Base-by-base conservation (phyloP, 2,797 vertebrate species). In the Anas bahamensis region DNA sequence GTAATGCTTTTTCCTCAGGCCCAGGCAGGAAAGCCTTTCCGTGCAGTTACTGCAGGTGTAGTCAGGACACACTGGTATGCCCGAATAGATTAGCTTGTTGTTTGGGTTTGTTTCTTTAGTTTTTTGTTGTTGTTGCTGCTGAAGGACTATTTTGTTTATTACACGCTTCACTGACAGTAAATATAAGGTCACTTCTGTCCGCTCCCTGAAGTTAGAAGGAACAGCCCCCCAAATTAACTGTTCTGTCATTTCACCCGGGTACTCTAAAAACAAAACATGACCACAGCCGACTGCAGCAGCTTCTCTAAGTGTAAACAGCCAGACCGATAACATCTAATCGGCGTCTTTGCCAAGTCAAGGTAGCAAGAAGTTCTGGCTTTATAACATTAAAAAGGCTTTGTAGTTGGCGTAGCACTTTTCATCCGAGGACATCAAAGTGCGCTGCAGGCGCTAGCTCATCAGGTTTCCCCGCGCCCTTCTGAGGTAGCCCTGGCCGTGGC, bases 391-490 rank as follows among this genome's bases (percentile, higher is more conserved):
- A 97, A 94, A 93, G 81, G 92, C 95, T 96, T 96, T 94, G 95
- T 97, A 97, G 96, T 97, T 96, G 92, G 92, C 80, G 86, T 90
- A 77, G 91, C 76, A 96, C 91, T 95, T 97, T 97, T 96, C 96
- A 95, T 95, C 95, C 93, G 9, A 88, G 80, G 94, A 96, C 94
- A 97, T 98, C 97, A 97, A 97, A 97, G 96, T 84, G 57, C 41
- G 60, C 96, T 87, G 78, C 75, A 97, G 95, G 96, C 96, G 89
- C 95, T 97, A 88, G 95, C 95, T 95, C 97, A 97, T 97, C 94
- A 93, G 74, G 83, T 93, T 96, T 92, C 94, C 92, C 94, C 97
- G 97, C 97, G 89, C 71, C 89, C 88, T 89, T 18, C 9, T 89
- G 89, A 95, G 90, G 92, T 94, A 94, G 94, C 96, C 94, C 61